A percentile compares a stretch with the other conserved stretches of the same genome.
phyloP scores from a whole-genome alignment of 1,140 invertebrate species.

The Drosophila bipectinata region DNA sequence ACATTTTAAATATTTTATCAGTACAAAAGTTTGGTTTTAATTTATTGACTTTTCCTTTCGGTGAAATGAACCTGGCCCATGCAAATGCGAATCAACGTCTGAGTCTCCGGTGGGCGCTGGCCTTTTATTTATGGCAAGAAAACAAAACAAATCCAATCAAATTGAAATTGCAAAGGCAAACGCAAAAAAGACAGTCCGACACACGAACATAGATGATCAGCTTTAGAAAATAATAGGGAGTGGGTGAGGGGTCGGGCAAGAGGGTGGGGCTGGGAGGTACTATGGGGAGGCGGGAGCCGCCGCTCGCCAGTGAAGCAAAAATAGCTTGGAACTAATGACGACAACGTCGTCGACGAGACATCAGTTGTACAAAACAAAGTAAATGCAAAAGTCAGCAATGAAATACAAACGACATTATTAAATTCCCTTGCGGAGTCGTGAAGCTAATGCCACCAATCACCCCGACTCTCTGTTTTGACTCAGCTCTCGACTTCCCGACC shows the following conservation, averaged over 20 bases:
- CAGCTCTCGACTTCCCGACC: conserved; percentile 16
- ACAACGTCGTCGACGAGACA: conserved; percentile 13
- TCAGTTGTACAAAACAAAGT: conserved; percentile 49
- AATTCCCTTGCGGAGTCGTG: conserved; percentile 64
- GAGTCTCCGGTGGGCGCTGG: conserved; percentile 35
- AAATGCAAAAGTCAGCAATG: conserved; percentile 50
- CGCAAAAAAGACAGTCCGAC: conserved; percentile 24
- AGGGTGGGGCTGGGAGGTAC: conserved; percentile 23
- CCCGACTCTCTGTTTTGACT: conserved; percentile 12
- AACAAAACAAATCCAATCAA: conserved; percentile 59
- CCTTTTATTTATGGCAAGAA: conserved; percentile 72
- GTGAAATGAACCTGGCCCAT: conserved; percentile 33
- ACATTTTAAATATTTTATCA: conserved; percentile 22
- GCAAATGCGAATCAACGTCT: conserved; percentile 67
- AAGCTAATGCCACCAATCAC: conserved; percentile 41
- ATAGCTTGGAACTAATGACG: conserved; percentile 58
- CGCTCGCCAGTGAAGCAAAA: conserved; percentile 39
- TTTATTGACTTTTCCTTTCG: conserved; percentile 9
- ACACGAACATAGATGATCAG: conserved; percentile 37
- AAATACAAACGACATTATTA: conserved; percentile 80
- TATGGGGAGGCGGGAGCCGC: conserved; percentile 4
- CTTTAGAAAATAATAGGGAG: conserved; percentile 43
- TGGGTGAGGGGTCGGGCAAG: conserved; percentile 5
- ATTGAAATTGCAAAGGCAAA: conserved; percentile 46
- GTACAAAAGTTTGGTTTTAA: not conserved